A percentile compares a stretch with the other conserved stretches of the same genome.
Conservation (phyloP, 1,140 invertebrate species). For the Sarcophaga peregrina region DNA sequence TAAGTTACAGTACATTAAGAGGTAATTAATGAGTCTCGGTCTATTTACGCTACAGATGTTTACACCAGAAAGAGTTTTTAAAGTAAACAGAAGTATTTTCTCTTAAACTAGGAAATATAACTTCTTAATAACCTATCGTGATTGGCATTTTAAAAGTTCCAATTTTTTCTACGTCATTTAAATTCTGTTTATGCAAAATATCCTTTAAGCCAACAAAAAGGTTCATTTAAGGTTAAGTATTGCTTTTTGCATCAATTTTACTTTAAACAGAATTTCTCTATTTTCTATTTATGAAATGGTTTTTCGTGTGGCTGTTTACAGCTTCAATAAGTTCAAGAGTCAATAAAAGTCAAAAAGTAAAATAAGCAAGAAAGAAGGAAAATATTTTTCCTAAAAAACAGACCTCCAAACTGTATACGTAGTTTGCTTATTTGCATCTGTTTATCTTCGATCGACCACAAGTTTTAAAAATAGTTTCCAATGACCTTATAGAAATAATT, state of each 20-base stretch:
- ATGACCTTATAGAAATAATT: slow-evolving; percentile 7
- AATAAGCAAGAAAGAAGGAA: background rate
- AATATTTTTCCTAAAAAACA: background rate
- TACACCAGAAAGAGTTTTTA: too few relatives aligned
- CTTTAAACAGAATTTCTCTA: background rate
- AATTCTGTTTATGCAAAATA: too few relatives aligned
- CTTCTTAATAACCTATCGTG: too few relatives aligned
- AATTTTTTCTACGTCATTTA: too few relatives aligned
- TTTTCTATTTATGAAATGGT: background rate
- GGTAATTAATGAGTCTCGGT: too few relatives aligned
- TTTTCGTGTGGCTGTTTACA: background rate
- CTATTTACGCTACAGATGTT: too few relatives aligned
- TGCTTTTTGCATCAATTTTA: background rate
- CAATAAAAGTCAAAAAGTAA: background rate
- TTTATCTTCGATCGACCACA: background rate
- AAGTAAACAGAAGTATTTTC: too few relatives aligned
- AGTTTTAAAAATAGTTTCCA: background rate
- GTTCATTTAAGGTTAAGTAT: slow-evolving; percentile 16
- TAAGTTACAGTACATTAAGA: too few relatives aligned
- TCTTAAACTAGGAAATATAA: too few relatives aligned
- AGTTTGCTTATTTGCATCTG: background rate
- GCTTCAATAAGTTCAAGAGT: background rate
- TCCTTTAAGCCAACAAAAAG: background rate
- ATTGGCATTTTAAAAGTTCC: too few relatives aligned
- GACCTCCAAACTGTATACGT: too few relatives aligned